Conservation (phyloP, 2,888 invertebrate species). For the Aquatica leii region DNA sequence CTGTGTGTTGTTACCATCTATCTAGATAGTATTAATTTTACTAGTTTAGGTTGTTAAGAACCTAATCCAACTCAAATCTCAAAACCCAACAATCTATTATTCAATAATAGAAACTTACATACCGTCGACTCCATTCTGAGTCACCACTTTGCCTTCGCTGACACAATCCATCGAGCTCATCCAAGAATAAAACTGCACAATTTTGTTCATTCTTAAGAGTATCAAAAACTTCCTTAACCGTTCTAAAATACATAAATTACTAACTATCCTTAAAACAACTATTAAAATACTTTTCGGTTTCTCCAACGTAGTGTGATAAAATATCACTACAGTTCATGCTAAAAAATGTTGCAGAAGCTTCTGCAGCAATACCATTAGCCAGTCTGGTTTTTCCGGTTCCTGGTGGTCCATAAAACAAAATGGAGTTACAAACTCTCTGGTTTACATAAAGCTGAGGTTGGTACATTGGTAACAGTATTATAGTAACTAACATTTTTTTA, state of each 20-base stretch:
- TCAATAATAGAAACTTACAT: conserved; percentile 13
- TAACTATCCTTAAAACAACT: conserved; percentile 16
- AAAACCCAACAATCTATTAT: too few relatives aligned
- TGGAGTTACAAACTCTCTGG: conserved; percentile 60
- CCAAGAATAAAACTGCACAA: conserved; percentile 63
- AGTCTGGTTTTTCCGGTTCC: conserved; percentile 63
- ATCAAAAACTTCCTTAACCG: conserved; percentile 15
- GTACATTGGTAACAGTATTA: conserved; percentile 62
- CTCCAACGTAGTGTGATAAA: conserved; percentile 65
- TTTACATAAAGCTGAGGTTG: conserved; percentile 65
- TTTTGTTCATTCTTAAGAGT: conserved; percentile 5
- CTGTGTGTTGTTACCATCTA: too few relatives aligned
- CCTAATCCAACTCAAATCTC: too few relatives aligned
- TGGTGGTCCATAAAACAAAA: conserved; percentile 65
- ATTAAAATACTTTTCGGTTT: conserved; percentile 69
- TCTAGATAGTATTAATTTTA: too few relatives aligned
- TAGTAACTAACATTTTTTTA: conserved; percentile 62
- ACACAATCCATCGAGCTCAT: conserved; percentile 69
- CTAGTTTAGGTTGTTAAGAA: too few relatives aligned
- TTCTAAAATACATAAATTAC: conserved; percentile 14
- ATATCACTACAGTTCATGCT: conserved; percentile 64
- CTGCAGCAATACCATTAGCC: conserved; percentile 60
- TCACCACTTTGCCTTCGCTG: conserved; percentile 61
- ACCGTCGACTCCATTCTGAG: conserved; percentile 63
- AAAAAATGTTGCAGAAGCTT: conserved; percentile 63